phyloP scores from a whole-genome alignment of 2,888 invertebrate species.

The Leucophenga montana region DNA sequence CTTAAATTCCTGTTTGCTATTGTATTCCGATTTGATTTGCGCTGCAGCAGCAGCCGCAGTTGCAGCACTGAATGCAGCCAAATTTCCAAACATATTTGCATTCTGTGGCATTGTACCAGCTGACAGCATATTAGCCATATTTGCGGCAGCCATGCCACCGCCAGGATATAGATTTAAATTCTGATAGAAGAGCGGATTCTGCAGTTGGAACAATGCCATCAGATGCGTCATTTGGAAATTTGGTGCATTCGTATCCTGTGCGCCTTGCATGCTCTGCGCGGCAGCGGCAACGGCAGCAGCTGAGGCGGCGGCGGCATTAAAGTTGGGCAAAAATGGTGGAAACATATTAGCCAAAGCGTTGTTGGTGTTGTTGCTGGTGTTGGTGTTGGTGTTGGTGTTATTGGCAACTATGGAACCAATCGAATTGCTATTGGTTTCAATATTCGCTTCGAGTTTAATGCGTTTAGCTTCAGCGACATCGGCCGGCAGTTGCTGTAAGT shows the following conservation, averaged over 20 bases:
- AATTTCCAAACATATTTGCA: slow-evolving; percentile 55
- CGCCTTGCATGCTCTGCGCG: slow-evolving; percentile 29
- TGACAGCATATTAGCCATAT: slow-evolving; percentile 45
- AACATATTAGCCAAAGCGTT: slow-evolving; percentile 37
- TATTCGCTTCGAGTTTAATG: slow-evolving; percentile 53
- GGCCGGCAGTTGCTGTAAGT: slow-evolving; percentile 61
- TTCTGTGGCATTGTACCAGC: slow-evolving; percentile 38
- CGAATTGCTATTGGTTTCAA: slow-evolving; percentile 33
- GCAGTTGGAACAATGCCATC: slow-evolving; percentile 70
- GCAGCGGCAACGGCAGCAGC: slow-evolving; percentile 52
- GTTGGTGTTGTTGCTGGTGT: neutral
- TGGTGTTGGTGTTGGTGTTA: no score
- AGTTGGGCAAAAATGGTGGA: slow-evolving; percentile 57
- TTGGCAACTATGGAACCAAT: neutral
- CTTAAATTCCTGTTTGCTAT: slow-evolving; percentile 63
- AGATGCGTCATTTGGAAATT: slow-evolving; percentile 70
- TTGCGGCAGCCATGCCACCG: slow-evolving; percentile 51
- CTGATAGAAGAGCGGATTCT: slow-evolving; percentile 71
- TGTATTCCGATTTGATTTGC: slow-evolving; percentile 57
- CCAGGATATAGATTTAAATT: slow-evolving; percentile 71
- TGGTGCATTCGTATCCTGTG: slow-evolving; percentile 56
- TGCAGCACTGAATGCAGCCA: slow-evolving; percentile 46
- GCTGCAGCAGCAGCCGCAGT: slow-evolving; percentile 60
- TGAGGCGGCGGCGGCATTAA: slow-evolving; percentile 43
- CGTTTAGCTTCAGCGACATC: slow-evolving; percentile 60